Conservation (phyloP, 2,797 vertebrate genomes). For the Mycteria americana region DNA sequence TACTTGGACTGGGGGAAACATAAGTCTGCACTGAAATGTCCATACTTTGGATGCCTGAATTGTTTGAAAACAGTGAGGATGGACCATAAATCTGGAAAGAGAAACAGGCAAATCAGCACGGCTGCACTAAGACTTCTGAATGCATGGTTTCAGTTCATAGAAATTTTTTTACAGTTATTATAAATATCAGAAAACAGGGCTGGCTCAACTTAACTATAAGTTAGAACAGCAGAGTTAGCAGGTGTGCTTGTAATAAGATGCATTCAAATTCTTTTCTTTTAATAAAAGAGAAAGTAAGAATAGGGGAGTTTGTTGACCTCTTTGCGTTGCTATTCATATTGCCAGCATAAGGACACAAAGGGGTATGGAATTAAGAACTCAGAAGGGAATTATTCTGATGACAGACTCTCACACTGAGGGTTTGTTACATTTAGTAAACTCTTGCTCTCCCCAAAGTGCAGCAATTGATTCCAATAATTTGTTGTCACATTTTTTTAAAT, state of each 20-base stretch:
- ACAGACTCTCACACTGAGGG: constrained; percentile 18
- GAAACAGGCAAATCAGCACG: background rate
- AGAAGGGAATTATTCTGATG: constrained; percentile 51
- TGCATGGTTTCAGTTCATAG: background rate
- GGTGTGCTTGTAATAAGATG: background rate
- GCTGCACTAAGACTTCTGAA: constrained; percentile 1
- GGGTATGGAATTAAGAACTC: constrained; percentile 67
- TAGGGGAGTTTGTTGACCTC: constrained; percentile 47
- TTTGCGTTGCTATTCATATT: constrained; percentile 25
- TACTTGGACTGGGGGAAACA: background rate
- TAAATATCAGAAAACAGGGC: constrained; percentile 20
- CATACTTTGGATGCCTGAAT: background rate
- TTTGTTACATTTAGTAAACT: constrained; percentile 60
- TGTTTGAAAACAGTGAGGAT: background rate
- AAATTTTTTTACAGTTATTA: background rate
- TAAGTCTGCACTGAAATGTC: background rate
- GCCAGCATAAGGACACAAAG: constrained; percentile 39
- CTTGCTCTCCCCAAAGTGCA: constrained; percentile 34
- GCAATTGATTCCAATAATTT: constrained; percentile 70
- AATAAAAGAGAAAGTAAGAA: constrained; percentile 48
- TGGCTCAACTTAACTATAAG: background rate
- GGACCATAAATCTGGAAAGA: background rate
- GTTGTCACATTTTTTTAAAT: constrained; percentile 50
- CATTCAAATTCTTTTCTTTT: constrained; percentile 31
- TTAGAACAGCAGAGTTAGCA: background rate